These are phyloP conservation scores for Otocyon megalotis DNA, from an alignment of 2,113 vertebrate genomes.

Conservation along the genomic window DNA sequence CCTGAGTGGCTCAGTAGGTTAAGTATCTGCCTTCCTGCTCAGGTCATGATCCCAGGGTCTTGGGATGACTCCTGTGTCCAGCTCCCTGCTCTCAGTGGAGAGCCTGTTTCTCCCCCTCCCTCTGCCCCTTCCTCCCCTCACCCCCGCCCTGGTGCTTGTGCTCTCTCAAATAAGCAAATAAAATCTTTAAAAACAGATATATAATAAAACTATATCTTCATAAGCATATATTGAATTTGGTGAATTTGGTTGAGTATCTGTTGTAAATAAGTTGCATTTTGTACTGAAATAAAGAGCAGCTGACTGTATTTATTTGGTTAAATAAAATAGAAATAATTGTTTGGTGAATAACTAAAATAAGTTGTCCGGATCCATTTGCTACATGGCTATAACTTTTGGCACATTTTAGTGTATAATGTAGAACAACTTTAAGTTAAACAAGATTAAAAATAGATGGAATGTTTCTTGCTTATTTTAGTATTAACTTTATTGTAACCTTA, in stretches of 20 bases:
- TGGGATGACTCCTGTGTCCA: background rate
- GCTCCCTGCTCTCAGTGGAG: background rate
- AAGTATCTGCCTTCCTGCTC: background rate
- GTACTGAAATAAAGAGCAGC: slow-evolving; percentile 13
- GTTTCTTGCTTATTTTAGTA: slow-evolving; percentile 54
- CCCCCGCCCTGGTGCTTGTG: background rate
- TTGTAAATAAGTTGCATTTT: slow-evolving; percentile 47
- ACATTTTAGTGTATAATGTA: slow-evolving; percentile 31
- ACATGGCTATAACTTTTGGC: slow-evolving; percentile 25
- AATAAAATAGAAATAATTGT: slow-evolving; percentile 51
- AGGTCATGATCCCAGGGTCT: background rate
- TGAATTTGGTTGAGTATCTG: slow-evolving; percentile 10
- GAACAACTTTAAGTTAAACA: slow-evolving; percentile 51
- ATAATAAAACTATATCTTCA: slow-evolving; percentile 18
- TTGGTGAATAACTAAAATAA: background rate
- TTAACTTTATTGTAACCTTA: slow-evolving; percentile 53
- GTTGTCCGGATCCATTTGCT: background rate
- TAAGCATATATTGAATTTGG: slow-evolving; percentile 48
- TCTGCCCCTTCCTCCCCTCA: background rate
- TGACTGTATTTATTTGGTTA: background rate
- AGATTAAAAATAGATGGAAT: slow-evolving; percentile 58
- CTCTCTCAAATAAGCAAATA: background rate
- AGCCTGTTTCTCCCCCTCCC: background rate
- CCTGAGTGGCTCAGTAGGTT: background rate
- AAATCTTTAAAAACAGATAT: background rate